Evolutionary conservation across 2,888 invertebrate species (phyloP).

Genomic region (Lasioglossum lativentre): DNA sequence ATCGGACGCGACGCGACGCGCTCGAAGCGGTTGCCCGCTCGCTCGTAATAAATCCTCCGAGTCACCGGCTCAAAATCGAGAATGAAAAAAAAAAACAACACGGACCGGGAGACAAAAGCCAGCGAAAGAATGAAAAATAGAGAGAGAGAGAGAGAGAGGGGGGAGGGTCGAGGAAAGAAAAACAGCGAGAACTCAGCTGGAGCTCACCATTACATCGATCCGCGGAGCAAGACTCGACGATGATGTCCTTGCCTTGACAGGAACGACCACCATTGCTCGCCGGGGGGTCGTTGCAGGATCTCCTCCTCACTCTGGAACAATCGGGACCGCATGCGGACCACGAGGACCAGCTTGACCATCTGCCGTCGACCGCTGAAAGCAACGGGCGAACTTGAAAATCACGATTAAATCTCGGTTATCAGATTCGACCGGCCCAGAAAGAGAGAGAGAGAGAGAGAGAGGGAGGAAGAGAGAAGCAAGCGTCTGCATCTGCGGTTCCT

Average conservation of each 20-base stretch:
- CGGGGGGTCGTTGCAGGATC: slow-evolving; percentile 87
- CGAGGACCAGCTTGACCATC: slow-evolving; percentile 93
- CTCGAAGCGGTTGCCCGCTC: slow-evolving; percentile 40
- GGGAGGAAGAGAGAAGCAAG: background rate
- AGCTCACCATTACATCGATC: slow-evolving; percentile 78
- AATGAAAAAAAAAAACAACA: slow-evolving; percentile 27
- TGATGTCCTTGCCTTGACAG: slow-evolving; percentile 78
- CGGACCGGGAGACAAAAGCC: slow-evolving; percentile 15
- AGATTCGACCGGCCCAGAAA: slow-evolving; percentile 37
- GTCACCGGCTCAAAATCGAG: slow-evolving; percentile 18
- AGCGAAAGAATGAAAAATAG: background rate
- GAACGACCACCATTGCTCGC: slow-evolving; percentile 76
- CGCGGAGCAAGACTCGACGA: slow-evolving; percentile 75
- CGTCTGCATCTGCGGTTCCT: slow-evolving; percentile 44
- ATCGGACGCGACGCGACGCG: slow-evolving; percentile 41
- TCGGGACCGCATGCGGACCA: slow-evolving; percentile 97
- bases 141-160: background rate
- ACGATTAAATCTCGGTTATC: slow-evolving; percentile 69
- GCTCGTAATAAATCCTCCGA: slow-evolving; percentile 62
- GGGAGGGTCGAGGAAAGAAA: slow-evolving; percentile 9
- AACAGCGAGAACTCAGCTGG: slow-evolving; percentile 57
- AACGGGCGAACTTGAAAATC: slow-evolving; percentile 70
- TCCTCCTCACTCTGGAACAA: slow-evolving; percentile 93
- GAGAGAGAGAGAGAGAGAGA: background rate
- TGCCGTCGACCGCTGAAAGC: slow-evolving; percentile 87